Evolutionary conservation across 1,140 invertebrate species (phyloP).

Genomic region (Drosophila pallidifrons): DNA sequence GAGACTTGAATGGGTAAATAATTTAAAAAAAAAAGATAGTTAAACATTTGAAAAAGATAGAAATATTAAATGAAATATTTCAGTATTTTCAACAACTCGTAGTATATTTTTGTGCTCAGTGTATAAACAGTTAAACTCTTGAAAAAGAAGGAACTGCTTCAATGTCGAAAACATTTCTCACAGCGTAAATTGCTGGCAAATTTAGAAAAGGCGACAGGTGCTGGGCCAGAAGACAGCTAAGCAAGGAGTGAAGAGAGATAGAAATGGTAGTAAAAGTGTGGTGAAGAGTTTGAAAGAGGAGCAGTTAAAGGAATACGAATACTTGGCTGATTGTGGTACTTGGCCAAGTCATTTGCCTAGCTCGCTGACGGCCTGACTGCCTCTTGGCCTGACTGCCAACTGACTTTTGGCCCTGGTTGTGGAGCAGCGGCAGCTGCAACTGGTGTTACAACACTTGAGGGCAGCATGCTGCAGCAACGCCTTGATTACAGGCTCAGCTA

Average conservation of each 20-base stretch:
- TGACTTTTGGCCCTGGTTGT: conserved; percentile 19
- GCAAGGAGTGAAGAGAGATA: not conserved
- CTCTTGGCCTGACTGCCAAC: not conserved
- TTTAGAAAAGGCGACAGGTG: not conserved
- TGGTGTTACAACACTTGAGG: not conserved
- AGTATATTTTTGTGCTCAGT: not conserved
- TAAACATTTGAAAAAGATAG: too few relatives aligned
- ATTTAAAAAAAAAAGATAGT: too few relatives aligned
- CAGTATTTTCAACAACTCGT: too few relatives aligned
- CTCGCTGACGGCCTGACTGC: too few relatives aligned
- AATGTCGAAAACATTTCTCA: conserved; percentile 9
- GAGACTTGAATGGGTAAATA: too few relatives aligned
- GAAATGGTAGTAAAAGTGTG: not conserved
- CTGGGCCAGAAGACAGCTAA: not conserved
- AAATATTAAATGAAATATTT: too few relatives aligned
- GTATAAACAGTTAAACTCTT: not conserved
- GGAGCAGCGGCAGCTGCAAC: conserved; percentile 32
- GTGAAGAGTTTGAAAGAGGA: not conserved
- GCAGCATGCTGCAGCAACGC: conserved; percentile 7
- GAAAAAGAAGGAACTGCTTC: not conserved
- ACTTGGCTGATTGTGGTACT: conserved; percentile 14
- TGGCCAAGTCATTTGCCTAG: conserved; percentile 10
- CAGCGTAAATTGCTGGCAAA: conserved; percentile 8
- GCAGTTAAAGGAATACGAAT: conserved; percentile 3
- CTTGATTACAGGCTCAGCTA: conserved; percentile 44